phyloP scores from a whole-genome alignment of 2,888 invertebrate genomes.

The Lepidonotus clava region DNA sequence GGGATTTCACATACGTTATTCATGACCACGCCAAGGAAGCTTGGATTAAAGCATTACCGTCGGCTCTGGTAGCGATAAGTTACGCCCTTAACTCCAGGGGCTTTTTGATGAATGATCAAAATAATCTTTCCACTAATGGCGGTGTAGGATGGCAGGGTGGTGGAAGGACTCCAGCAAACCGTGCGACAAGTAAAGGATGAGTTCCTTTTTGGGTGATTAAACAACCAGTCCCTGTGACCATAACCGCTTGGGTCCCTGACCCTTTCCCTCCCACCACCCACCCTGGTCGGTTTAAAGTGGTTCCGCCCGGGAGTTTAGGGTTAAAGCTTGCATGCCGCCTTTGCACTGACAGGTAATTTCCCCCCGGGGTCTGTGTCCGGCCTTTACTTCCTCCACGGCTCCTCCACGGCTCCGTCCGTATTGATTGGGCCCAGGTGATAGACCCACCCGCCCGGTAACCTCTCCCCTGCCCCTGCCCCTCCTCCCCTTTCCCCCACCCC shows the following conservation, averaged over 20 bases:
- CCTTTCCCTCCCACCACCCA: not conserved
- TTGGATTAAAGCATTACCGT: no score
- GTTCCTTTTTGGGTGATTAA: not conserved
- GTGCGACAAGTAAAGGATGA: not conserved
- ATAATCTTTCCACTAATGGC: no score
- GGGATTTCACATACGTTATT: no score
- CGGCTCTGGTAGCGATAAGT: no score
- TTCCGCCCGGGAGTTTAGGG: not conserved
- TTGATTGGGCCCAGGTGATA: conserved; percentile 13
- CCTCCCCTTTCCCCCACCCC: not conserved
- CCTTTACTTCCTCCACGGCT: not conserved
- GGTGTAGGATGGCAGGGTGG: no score
- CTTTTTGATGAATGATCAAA: no score
- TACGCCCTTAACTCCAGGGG: no score
- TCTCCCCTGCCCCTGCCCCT: no score
- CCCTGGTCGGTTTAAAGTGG: not conserved
- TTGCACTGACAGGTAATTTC: conserved; percentile 27
- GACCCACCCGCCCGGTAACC: not conserved
- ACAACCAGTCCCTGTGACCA: not conserved
- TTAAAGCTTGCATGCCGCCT: conserved; percentile 13
- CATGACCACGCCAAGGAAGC: no score
- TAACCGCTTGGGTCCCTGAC: not conserved
- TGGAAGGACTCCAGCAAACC: no score
- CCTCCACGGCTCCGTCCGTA: not conserved
- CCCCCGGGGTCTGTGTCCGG: conserved; percentile 9